Percentiles rank a stretch among this genome's conserved stretches.
Conservation (phyloP, 2,888 invertebrate genomes). For the Gastrophysa polygoni region DNA sequence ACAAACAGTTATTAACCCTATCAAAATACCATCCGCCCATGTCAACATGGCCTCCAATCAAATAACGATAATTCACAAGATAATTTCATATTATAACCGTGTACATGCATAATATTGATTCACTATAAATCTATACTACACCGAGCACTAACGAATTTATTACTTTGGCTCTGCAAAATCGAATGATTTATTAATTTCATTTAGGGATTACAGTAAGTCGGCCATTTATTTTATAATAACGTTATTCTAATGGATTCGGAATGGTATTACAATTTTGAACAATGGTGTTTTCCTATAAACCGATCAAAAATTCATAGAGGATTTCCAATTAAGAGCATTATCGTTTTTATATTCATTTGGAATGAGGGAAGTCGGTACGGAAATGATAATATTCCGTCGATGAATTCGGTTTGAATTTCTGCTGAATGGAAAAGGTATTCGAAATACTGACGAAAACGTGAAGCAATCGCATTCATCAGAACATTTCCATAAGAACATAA, state of each 20-base stretch:
- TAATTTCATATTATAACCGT: not conserved
- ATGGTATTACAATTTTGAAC: not conserved
- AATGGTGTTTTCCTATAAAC: not conserved
- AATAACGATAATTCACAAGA: not conserved
- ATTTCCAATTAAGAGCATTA: too few species aligned
- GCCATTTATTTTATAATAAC: not conserved
- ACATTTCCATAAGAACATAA: too few species aligned
- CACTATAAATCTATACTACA: not conserved
- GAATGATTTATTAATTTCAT: constrained; percentile 31
- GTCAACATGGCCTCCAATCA: not conserved
- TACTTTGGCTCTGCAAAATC: not conserved
- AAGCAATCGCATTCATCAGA: too few species aligned
- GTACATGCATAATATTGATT: not conserved
- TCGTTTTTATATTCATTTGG: too few species aligned
- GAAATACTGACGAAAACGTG: too few species aligned
- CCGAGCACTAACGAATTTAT: not conserved
- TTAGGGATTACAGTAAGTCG: constrained; percentile 17
- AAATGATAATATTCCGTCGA: too few species aligned
- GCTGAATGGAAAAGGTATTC: too few species aligned
- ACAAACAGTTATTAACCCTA: not conserved
- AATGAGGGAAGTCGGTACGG: not conserved
- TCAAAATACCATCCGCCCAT: not conserved
- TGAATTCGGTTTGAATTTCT: too few species aligned
- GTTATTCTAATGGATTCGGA: not conserved
- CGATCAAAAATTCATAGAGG: not conserved